Conservation (phyloP, 23 tunicate species). For the Styela clava region DNA sequence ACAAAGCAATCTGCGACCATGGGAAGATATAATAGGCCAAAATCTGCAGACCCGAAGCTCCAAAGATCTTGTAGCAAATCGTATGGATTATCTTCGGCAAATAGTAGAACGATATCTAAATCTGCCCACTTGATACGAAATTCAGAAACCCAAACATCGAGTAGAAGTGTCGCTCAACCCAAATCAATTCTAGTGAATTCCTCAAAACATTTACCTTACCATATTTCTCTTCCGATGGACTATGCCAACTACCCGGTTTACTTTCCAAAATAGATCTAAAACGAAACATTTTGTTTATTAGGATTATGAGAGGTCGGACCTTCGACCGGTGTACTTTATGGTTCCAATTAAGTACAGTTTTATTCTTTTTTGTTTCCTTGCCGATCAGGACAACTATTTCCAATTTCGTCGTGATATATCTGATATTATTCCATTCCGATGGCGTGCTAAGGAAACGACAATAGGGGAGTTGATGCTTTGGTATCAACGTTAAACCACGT, state of each 20-base stretch:
- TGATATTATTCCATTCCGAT: too few species aligned
- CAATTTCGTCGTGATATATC: too few species aligned
- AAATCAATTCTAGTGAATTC: not conserved
- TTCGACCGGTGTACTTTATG: too few species aligned
- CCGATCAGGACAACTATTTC: too few species aligned
- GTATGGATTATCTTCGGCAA: not conserved
- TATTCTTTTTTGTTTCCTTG: too few species aligned
- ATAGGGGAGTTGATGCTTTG: too few species aligned
- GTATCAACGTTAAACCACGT: too few species aligned
- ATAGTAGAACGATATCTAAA: not conserved
- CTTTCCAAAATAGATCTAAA: not conserved
- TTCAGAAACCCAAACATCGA: not conserved
- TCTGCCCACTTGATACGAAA: not conserved
- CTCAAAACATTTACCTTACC: not conserved
- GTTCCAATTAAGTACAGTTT: too few species aligned
- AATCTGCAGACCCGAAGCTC: not conserved
- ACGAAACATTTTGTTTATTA: too few species aligned
- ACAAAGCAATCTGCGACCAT: not conserved
- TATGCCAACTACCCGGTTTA: not conserved
- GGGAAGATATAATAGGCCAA: not conserved
- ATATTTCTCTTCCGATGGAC: not conserved
- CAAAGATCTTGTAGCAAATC: not conserved
- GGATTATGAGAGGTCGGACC: too few species aligned
- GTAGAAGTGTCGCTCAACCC: not conserved
- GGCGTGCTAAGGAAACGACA: too few species aligned